Conservation (phyloP, 2,113 vertebrate species). For the Myotis lucifugus region DNA sequence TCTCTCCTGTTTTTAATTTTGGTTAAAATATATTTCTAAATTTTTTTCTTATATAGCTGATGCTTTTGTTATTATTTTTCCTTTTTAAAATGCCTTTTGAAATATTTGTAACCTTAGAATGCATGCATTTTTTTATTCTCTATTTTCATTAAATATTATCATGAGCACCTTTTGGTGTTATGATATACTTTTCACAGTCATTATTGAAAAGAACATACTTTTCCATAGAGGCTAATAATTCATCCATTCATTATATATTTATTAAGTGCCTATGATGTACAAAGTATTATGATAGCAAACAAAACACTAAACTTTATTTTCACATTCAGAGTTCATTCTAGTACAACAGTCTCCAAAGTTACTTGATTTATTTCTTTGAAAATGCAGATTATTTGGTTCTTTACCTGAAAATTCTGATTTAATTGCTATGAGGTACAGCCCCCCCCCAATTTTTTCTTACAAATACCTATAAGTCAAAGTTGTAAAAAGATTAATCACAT, state of each 20-base stretch:
- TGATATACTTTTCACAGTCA: not conserved
- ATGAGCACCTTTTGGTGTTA: not conserved
- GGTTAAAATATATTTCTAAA: not conserved
- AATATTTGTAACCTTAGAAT: not conserved
- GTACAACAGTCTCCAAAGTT: not conserved
- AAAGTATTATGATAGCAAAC: not conserved
- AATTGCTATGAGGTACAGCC: not conserved
- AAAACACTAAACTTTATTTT: not conserved
- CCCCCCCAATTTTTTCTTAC: not conserved
- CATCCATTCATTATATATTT: not conserved
- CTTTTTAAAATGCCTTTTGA: not conserved
- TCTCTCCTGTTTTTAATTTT: not conserved
- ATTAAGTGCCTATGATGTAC: not conserved
- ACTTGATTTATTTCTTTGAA: not conserved
- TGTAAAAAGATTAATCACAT: not conserved
- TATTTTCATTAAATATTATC: slow-evolving; percentile 16
- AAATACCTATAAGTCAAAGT: not conserved
- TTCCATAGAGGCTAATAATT: not conserved
- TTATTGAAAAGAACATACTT: not conserved
- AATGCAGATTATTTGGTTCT: not conserved
- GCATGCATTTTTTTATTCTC: not conserved
- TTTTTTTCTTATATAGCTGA: not conserved
- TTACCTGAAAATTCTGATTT: not conserved
- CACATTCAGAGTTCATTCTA: not conserved
- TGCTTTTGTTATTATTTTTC: not conserved